Base-by-base conservation (phyloP, 2,797 vertebrate species). In the Amblyraja radiata region DNA sequence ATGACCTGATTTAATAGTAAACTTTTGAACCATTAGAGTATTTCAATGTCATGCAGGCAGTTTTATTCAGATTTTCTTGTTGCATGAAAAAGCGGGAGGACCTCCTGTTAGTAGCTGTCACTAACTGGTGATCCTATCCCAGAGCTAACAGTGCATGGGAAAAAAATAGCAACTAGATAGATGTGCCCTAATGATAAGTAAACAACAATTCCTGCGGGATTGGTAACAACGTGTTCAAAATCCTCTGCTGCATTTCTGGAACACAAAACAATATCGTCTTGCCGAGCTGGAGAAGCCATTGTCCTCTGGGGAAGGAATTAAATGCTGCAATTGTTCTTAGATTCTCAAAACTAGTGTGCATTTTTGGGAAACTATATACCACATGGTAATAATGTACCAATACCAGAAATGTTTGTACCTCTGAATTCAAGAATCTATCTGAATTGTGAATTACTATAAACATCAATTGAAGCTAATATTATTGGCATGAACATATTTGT, bases 1-100 rank as follows among this genome's bases (percentile, higher is more conserved):
- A 71, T 92, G 39, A 58, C 71, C 90, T 92, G 71, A 76, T 74
- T 92, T 76, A 92, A 65, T 76, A 25, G 25, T 58, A 76, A 58
- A 23, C 25, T 28, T 74, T 91, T 74, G 39, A 91, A 54, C 11
- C 11, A 54, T 92, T 76, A 7, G 46, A 39, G 61, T n/a, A 54
- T 90, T 71, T 71, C 36, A 90, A 23, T 32, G 4, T 36, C 32
- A 39, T 39, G 86, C 28, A 36, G 61, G 13, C 84, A 18, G n/a
- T 71, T 18, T 68, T 84, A n/a, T 61, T 14, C 61, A 28, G 58
- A 9, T 83, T 84, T 84, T 63, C 54, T 61, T 58, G 25, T 6
- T 14, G 25, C 0, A 81, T 46, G 9, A 3, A 46, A 54, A 46
- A 81, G 14, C 7, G 21, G 16, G 3, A 79, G 78, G 77, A 36